Base-by-base conservation (phyloP, 2,888 invertebrate genomes). In the Sesamia inferens region DNA sequence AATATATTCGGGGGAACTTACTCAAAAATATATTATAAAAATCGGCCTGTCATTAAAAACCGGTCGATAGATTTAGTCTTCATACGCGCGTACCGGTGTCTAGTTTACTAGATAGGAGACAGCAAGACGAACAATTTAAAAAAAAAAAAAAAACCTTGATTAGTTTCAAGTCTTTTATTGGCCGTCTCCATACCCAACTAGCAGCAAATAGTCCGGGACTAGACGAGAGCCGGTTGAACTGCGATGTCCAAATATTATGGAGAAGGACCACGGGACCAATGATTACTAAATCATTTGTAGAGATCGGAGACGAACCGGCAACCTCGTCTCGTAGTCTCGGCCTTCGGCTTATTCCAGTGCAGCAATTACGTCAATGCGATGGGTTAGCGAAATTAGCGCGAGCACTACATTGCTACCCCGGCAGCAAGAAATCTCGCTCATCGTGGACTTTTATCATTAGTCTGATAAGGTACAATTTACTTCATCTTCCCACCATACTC, bases 11-110 rank as follows among this genome's bases (percentile, higher is more conserved):
- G n/a, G n/a, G n/a, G 54, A 44, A 65, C 11, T 65, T 14, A 8
- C 31, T 71, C 8, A 1, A n/a, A 10, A 48, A 24, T 51, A 42
- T 51, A 42, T 51, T 22, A 13, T 4, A 7, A 2, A 68, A 51
- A 51, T 39, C n/a, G 47, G 59, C 59, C n/a, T 42, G 54, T n/a
- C 10, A 39, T 57, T 62, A 16, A 76, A 58, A 66, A 64, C 65
- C 70, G 39, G 24, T 65, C 79, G 67, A 79, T 79, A 67, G 63
- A 58, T 83, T 79, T 79, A 83, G 83, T 68, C 48, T 79, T 83
- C 79, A 73, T 58, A 66, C 79, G 83, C 74, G 68, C 61, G 48
- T 79, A 73, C 74, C 61, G 51, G 16, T 64, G n/a, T 54, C 63
- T 68, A 68, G 59, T 64, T 58, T 44, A 61, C 79, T 79, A 79